Evolutionary conservation across 2,113 vertebrate genomes (phyloP).

Genomic region (Paradisaea rubra): DNA sequence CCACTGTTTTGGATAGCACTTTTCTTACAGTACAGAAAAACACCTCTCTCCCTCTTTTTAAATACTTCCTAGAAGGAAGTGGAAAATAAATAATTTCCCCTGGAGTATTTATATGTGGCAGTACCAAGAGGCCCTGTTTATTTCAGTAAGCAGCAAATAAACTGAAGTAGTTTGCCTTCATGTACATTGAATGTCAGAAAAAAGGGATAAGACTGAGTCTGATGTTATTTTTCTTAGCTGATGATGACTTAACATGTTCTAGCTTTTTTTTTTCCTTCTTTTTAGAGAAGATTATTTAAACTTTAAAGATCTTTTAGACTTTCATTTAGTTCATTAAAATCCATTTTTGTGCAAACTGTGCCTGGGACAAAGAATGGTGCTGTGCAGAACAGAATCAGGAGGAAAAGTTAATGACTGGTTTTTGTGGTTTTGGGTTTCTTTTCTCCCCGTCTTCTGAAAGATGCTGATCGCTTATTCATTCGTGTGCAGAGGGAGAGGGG

Average conservation of each 20-base stretch:
- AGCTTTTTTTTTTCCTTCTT: background rate
- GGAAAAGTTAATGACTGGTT: background rate
- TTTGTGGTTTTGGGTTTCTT: background rate
- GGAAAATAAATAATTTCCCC: background rate
- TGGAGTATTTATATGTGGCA: background rate
- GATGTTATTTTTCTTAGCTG: background rate
- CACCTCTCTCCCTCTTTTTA: background rate
- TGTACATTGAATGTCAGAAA: background rate
- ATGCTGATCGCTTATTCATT: background rate
- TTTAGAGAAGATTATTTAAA: background rate
- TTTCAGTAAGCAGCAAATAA: background rate
- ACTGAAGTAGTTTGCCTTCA: background rate
- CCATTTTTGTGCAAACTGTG: background rate
- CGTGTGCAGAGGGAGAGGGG: background rate
- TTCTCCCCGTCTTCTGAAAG: background rate
- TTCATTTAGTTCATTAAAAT: background rate
- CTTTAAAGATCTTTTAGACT: background rate
- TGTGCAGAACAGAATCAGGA: background rate
- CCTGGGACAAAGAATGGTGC: background rate
- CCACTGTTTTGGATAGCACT: background rate
- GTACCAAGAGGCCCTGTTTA: background rate
- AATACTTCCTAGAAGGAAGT: background rate
- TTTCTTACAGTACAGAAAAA: background rate
- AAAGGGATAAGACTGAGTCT: background rate
- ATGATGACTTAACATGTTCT: background rate